Evolutionary conservation across 2,797 vertebrate species (phyloP).

Genomic region (Sebastolobus altivelis): DNA sequence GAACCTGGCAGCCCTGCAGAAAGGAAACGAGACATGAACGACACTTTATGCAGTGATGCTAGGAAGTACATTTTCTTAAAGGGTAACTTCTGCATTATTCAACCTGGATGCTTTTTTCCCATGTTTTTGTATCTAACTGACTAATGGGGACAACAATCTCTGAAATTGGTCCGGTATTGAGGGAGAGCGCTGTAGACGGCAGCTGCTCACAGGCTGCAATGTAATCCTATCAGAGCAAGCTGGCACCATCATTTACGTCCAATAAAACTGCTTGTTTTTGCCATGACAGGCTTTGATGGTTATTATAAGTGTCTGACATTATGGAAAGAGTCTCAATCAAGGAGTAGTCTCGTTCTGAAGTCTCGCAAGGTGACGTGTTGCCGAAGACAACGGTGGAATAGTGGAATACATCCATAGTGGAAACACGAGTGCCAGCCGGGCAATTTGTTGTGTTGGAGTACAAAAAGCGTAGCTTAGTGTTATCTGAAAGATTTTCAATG

Average conservation of each 20-base stretch:
- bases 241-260: not conserved
- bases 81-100: not conserved
- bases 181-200: not conserved
- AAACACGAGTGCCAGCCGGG: too few species aligned
- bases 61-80: too few species aligned
- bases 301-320: not conserved
- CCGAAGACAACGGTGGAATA: too few species aligned
- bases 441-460: too few species aligned
- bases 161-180: not conserved
- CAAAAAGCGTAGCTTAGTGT: too few species aligned
- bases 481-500: too few species aligned
- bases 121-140: not conserved
- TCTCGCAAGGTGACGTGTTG: not conserved
- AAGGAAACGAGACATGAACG: constrained; percentile 5
- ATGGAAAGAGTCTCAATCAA: not conserved
- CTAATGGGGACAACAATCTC: not conserved
- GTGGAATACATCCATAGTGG: too few species aligned
- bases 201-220: not conserved
- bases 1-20: constrained; percentile 91
- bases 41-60: not conserved
- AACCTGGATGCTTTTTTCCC: not conserved
- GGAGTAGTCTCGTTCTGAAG: not conserved
- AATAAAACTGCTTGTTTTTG: not conserved
- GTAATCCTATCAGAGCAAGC: not conserved
- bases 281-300: not conserved